A percentile compares a stretch with the other conserved stretches of the same genome.
phyloP scores from a whole-genome alignment of 2,888 invertebrate species.

The Nesidiocoris tenuis region DNA sequence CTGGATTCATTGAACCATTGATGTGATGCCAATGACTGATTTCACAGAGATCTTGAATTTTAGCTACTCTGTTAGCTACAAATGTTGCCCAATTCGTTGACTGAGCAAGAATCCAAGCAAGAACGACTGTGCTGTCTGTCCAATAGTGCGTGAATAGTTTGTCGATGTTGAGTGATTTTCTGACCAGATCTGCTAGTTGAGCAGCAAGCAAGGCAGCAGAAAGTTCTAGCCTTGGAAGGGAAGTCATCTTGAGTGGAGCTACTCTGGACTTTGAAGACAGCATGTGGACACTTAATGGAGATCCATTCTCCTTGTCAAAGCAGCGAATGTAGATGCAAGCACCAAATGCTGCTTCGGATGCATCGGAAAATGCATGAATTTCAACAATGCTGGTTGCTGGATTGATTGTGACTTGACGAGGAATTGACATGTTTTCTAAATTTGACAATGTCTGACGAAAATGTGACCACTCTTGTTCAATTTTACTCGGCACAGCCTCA shows the following conservation, averaged over 20 bases:
- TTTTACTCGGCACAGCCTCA: conserved; percentile 40
- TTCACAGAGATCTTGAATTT: conserved; percentile 25
- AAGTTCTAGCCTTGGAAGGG: conserved; percentile 46
- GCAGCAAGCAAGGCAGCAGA: conserved; percentile 44
- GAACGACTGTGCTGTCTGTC: conserved; percentile 11
- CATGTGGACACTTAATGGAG: too few relatives aligned
- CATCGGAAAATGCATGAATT: conserved; percentile 46
- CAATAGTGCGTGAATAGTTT: background rate
- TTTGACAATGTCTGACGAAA: background rate
- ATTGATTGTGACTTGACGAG: background rate
- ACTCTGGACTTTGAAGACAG: too few relatives aligned
- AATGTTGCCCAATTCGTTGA: conserved; percentile 31
- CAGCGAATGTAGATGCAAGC: background rate
- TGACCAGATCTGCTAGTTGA: conserved; percentile 19
- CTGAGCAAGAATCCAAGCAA: conserved; percentile 1
- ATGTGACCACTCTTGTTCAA: background rate
- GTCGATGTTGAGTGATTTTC: too few relatives aligned
- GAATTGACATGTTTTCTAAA: too few relatives aligned
- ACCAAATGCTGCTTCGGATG: conserved; percentile 39
- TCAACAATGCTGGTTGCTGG: background rate
- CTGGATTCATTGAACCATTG: background rate
- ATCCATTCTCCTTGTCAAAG: too few relatives aligned
- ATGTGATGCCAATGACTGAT: conserved; percentile 29
- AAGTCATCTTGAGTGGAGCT: conserved; percentile 41
- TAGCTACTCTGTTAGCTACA: conserved; percentile 33